Evolutionary conservation across 2,797 vertebrate species (phyloP).

Genomic region (Xiphophorus birchmanni): DNA sequence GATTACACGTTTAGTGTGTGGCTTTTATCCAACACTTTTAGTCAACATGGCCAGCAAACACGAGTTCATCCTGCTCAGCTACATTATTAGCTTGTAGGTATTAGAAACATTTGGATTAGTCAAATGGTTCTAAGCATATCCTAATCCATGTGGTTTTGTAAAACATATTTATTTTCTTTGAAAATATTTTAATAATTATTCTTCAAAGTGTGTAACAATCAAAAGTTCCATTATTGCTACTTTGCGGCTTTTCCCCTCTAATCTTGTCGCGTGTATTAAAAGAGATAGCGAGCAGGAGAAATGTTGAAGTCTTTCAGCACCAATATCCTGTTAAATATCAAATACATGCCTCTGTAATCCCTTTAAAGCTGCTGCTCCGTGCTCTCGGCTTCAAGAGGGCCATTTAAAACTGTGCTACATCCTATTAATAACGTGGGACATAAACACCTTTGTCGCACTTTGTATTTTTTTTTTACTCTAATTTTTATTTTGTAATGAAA

Average conservation of each 20-base stretch:
- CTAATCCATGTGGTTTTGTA: constrained; percentile 56
- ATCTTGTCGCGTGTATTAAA: constrained; percentile 47
- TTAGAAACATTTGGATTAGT: constrained; percentile 69
- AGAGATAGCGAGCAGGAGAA: constrained; percentile 24
- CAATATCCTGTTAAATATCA: constrained; percentile 67
- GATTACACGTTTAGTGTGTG: constrained; percentile 55
- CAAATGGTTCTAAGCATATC: constrained; percentile 46
- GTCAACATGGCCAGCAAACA: constrained; percentile 39
- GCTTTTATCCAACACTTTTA: constrained; percentile 52
- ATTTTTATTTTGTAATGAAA: constrained; percentile 2
- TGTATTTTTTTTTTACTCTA: not conserved
- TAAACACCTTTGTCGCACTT: not conserved
- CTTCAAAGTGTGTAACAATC: constrained; percentile 57
- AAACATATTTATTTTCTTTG: constrained; percentile 46
- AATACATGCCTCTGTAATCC: constrained; percentile 59
- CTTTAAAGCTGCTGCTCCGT: constrained; percentile 33
- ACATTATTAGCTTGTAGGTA: constrained; percentile 54
- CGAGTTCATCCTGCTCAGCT: constrained; percentile 26
- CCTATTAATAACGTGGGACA: not conserved
- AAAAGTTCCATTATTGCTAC: constrained; percentile 57
- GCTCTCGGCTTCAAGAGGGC: constrained; percentile 22
- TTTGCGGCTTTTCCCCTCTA: constrained; percentile 28
- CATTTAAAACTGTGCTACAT: constrained; percentile 15
- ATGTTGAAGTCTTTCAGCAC: constrained; percentile 67
- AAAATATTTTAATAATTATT: constrained; percentile 60